These are phyloP conservation scores for Sorex araneus DNA, from an alignment of 2,113 vertebrate species.

Conservation along the genomic window DNA sequence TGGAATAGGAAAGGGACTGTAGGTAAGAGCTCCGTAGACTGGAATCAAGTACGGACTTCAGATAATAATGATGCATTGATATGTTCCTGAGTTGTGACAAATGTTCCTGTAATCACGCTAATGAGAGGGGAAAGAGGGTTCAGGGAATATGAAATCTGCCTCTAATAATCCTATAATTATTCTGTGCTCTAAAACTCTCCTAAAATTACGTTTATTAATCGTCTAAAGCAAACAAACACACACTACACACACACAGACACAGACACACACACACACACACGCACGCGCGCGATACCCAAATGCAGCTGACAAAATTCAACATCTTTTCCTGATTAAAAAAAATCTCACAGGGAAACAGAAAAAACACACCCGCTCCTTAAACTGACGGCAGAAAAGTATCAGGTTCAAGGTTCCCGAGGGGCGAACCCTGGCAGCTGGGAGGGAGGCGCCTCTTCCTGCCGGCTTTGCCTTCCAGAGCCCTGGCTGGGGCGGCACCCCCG, in stretches of 20 bases:
- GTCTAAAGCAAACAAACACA: background rate
- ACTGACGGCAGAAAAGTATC: conserved; percentile 17
- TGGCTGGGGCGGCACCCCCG: background rate
- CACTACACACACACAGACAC: background rate
- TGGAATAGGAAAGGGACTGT: background rate
- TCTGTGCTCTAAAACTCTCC: background rate
- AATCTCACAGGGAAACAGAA: conserved; percentile 63
- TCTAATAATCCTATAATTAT: background rate
- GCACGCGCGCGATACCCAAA: background rate
- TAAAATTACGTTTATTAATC: conserved; percentile 38
- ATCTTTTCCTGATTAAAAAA: conserved; percentile 75
- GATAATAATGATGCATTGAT: background rate
- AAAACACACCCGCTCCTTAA: conserved; percentile 52
- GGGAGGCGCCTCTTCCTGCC: background rate
- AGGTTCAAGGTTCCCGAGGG: background rate
- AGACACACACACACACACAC: background rate
- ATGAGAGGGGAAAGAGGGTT: background rate
- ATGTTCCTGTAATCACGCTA: background rate
- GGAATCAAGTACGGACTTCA: background rate
- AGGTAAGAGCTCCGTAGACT: background rate
- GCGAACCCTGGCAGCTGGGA: background rate
- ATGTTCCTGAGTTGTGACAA: too few relatives aligned
- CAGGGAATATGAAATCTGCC: background rate
- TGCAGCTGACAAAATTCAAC: conserved; percentile 60
- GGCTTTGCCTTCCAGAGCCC: background rate